Base-by-base conservation (phyloP, 2,888 invertebrate species). In the Thalpophila matura region DNA sequence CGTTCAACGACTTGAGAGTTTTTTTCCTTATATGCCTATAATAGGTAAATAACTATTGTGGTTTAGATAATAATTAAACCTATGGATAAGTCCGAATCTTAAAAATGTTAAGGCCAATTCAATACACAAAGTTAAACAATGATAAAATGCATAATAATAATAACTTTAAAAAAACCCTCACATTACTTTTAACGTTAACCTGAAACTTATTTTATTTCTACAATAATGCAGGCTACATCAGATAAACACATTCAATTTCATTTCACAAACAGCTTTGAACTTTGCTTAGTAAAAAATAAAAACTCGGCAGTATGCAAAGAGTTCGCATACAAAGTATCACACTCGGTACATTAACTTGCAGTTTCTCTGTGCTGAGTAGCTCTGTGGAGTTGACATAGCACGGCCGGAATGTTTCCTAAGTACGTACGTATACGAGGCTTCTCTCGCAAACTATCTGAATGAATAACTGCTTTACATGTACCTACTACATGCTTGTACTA, bases 351-450 rank as follows among this genome's bases (percentile, higher is more conserved):
- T 56, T 56, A 56, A 38, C 42, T 31, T 14, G 49, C 54, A 35
- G 54, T 54, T 26, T 57, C 71, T 55, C 46, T 29, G 3, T 1
- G 29, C 47, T 62, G 56, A 71, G 71, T 70, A 70, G 46, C 64
- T 38, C 50, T 16, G 49, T 14, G 16, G 35, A 50, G 61, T 74
- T 63, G 71, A 56, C 76, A 63, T 56, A 45, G 31, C 65, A 38
- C 20, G 51, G 59, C 53, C 47, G 42, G 33, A 53, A 56, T 63
- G 71, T 70, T 75, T 75, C 6, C 20, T 63, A 63, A 71, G 71
- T 75, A 75, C 55, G 61, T 54, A 43, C 49, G 42, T 35, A 69
- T 69, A 40, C 51, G 26, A 4, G 10, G 18, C 37, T 46, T 5
- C 35, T 7, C 35, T 20, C 51, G 46, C 54, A 37, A 42, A 58